Conservation (phyloP, 2,888 invertebrate species). For the Serrognathus titanus region DNA sequence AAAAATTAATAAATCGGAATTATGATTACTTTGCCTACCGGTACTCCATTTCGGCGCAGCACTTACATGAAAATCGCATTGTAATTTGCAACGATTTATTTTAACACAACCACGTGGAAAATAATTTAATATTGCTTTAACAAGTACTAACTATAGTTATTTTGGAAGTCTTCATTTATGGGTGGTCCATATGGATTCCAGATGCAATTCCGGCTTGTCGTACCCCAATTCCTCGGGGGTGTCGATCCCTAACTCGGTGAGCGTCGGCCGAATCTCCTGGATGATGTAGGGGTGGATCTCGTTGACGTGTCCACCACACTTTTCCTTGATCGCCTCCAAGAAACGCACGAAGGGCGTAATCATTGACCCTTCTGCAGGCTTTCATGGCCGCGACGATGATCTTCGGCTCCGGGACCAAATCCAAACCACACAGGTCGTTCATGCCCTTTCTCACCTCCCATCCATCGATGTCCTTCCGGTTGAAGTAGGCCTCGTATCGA, state of each 20-base stretch:
- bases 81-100: background rate
- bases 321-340: slow-evolving; percentile 86
- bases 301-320: slow-evolving; percentile 71
- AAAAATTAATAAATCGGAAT: background rate
- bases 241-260: slow-evolving; percentile 88
- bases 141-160: slow-evolving; percentile 10
- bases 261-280: slow-evolving; percentile 87
- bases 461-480: slow-evolving; percentile 82
- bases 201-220: slow-evolving; percentile 92
- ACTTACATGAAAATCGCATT: no score
- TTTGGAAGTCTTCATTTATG: slow-evolving; percentile 62
- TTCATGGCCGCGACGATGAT: slow-evolving; percentile 82
- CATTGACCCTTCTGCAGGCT: slow-evolving; percentile 92
- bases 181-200: slow-evolving; percentile 51
- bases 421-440: slow-evolving; percentile 85
- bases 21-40: background rate
- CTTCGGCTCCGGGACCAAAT: slow-evolving; percentile 88
- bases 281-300: slow-evolving; percentile 85
- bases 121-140: background rate
- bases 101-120: no score
- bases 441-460: slow-evolving; percentile 94
- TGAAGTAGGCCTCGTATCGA: slow-evolving; percentile 81
- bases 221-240: slow-evolving; percentile 96
- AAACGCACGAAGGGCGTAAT: slow-evolving; percentile 88
- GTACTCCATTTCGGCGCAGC: no score